These are phyloP conservation scores for Melanostigma gelatinosum DNA, from an alignment of 2,113 vertebrate species.

Conservation along the genomic window DNA sequence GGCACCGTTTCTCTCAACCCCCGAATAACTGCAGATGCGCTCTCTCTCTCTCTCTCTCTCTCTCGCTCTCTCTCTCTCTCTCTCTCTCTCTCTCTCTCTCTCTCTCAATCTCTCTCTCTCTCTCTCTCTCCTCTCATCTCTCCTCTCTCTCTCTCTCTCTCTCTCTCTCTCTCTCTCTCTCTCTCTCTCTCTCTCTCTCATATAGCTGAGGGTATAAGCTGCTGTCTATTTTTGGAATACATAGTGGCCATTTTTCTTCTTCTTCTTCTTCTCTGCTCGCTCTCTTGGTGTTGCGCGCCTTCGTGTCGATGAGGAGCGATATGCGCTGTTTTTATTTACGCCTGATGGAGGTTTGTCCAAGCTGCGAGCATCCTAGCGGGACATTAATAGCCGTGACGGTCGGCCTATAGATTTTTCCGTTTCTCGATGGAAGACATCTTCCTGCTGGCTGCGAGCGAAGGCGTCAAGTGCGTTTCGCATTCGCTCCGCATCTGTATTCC, in stretches of 20 bases:
- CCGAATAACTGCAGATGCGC: conserved; percentile 77
- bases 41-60: conserved; percentile 8
- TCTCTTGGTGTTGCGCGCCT: neutral
- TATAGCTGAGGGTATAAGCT: conserved; percentile 47
- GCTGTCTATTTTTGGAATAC: conserved; percentile 69
- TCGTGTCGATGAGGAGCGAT: conserved; percentile 16
- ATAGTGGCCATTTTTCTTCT: conserved; percentile 53
- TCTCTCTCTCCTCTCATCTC: no score
- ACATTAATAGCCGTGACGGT: conserved; percentile 20
- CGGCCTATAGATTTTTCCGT: conserved; percentile 5
- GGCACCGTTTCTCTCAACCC: conserved; percentile 49
- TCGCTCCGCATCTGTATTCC: conserved; percentile 24
- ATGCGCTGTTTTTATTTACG: neutral
- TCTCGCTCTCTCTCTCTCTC: conserved; percentile 23
- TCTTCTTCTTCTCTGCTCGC: neutral
- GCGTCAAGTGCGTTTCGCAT: conserved; percentile 41
- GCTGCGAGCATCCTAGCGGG: conserved; percentile 15
- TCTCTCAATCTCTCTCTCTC: conserved; percentile 14
- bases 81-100: conserved; percentile 30
- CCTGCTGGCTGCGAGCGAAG: conserved; percentile 43
- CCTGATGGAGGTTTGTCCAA: neutral
- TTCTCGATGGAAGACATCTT: conserved; percentile 76
- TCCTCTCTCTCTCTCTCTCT: conserved; percentile 5
- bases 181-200: conserved; percentile 24
- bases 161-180: conserved; percentile 20